Base-by-base conservation (phyloP, 2,113 vertebrate species). In the Peromyscus leucopus region DNA sequence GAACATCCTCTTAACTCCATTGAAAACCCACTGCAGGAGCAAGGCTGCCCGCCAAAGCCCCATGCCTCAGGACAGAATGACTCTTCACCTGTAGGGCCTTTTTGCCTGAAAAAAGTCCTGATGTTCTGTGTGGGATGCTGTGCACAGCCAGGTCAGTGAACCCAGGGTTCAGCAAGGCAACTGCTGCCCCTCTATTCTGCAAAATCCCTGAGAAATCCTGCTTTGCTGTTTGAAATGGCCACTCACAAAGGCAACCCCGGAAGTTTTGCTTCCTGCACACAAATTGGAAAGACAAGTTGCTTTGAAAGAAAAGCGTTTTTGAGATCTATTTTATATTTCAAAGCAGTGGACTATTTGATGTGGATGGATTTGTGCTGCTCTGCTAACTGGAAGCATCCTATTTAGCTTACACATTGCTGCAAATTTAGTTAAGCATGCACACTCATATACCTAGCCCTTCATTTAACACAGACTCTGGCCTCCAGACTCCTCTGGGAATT, bases 261-360 rank as follows among this genome's bases (percentile, higher is more conserved):
- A 91, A 94, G 33, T 1, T 78, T 79, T 93, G 83, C 55, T 95
- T 95, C 55, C 83, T 74, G 3, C 21, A 80, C 28, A 84, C 36
- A 92, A 88, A 65, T 59, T 90, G 36, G 88, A 88, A 94, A 69
- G 88, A 21, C 12, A 88, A 83, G 79, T 90, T 42, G 11, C 31
- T 80, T 42, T 87, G 61, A 91, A 96, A 93, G 31, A 89, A 96
- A 83, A 75, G 15, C 36, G 2, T 31, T 71, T 39, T 55, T 93
- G 36, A 31, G 61, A 90, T 72, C 46, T 59, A 89, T 90, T 69
- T 79, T 86, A 24, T 67, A 72, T 97, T 93, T 96, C 46, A 85
- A 89, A 57, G 28, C n/a, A 91, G 39, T 55, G 1, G 31, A 42
- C 65, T 79, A 28, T 93, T 92, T 85, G 8, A 72, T 74, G 26